These are phyloP conservation scores for Drosophila algonquin DNA, from an alignment of 2,888 invertebrate species.

Conservation along the genomic window DNA sequence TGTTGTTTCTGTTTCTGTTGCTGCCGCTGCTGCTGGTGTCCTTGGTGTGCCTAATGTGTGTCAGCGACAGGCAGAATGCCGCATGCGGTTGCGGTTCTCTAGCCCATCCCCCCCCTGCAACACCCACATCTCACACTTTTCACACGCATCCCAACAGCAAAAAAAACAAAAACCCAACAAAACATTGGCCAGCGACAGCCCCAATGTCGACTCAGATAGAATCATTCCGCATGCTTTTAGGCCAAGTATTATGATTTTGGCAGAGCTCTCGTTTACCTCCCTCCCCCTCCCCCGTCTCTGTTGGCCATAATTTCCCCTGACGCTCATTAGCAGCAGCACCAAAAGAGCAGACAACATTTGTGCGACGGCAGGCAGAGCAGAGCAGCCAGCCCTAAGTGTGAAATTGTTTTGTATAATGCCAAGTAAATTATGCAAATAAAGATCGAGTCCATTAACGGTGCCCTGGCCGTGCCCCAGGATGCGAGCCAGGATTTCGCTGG, in stretches of 20 bases:
- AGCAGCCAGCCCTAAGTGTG: constrained; percentile 54
- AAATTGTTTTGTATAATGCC: constrained; percentile 66
- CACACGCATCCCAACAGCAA: constrained; percentile 62
- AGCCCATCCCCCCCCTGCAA: background rate
- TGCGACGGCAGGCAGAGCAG: constrained; percentile 41
- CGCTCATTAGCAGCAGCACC: constrained; percentile 62
- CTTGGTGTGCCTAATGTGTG: constrained; percentile 73
- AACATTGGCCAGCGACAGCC: constrained; percentile 49
- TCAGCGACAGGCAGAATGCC: constrained; percentile 55
- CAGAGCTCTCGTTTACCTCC: constrained; percentile 27
- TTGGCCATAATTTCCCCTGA: constrained; percentile 67
- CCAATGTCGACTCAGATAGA: constrained; percentile 9
- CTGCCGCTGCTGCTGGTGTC: constrained; percentile 59
- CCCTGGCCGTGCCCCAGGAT: background rate
- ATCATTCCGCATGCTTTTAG: constrained; percentile 51
- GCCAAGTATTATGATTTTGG: constrained; percentile 64
- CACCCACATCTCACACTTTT: constrained; percentile 51
- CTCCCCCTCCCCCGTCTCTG: constrained; percentile 3
- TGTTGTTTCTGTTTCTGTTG: constrained; percentile 56
- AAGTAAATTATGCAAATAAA: constrained; percentile 66
- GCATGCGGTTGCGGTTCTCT: constrained; percentile 44
- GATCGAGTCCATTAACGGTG: constrained; percentile 42
- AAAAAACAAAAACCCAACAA: constrained; percentile 39
- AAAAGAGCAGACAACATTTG: constrained; percentile 44
- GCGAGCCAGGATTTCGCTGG: background rate